Evolutionary conservation across 2,113 vertebrate genomes (phyloP), one percentile per base, ranked within the genome.

Genomic region (Catagonus wagneri): DNA sequence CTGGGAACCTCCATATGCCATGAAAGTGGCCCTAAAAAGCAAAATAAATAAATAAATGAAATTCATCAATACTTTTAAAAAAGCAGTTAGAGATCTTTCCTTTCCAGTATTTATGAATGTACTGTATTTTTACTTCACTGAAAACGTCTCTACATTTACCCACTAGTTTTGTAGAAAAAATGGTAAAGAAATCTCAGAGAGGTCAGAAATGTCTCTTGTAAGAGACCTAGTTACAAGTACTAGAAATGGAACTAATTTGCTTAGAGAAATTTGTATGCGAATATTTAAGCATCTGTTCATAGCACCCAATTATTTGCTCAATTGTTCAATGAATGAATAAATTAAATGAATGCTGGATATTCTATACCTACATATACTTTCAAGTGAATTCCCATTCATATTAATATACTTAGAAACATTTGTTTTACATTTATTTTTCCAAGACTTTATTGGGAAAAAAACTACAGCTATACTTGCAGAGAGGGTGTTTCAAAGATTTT

Each of bases 41-140:
- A 44, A 44, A 44, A 44, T 44, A 44, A 44, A 44, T 8, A 44
- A 44, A 44, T 44, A 44, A 44, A 44, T 44, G 8, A 44, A n/a
- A 78, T 78, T 88, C 29, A 90, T 63, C 65, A 79, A 83, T 27
- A 69, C 79, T 94, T 95, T 96, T 76, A n/a, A 86, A 78, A 97
- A 98, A 91, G 63, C 50, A 72, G 32, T 80, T 60, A 36, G 6
- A 80, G 74, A 72, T 12, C 66, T 80, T 89, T 90, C 16, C 96
- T 97, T 32, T 56, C 96, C 79, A 84, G 36, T 25, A 93, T 58
- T 97, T 95, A 44, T 80, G 50, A 68, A 89, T 96, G 84, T 95
- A 93, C 20, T 94, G 22, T 80, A 85, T 94, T 92, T 83, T 92
- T 56, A 79, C n/a, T 88, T 93, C 63, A 93, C 58, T 81, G 14